Base-by-base conservation (phyloP, 2,797 vertebrate genomes). In the Poecilia wingei region DNA sequence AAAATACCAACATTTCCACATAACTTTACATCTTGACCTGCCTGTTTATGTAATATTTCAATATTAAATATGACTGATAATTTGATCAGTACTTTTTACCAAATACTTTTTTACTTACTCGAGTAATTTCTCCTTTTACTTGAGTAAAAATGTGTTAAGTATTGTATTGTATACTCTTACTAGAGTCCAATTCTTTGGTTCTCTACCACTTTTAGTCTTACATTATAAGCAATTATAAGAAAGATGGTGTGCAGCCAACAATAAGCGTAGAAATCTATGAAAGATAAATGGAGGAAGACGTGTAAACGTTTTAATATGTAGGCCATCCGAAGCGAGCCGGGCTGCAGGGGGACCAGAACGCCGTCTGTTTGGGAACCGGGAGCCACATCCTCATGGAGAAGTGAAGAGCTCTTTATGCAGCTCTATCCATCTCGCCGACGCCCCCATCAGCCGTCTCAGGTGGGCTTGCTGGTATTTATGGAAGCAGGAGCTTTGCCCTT, bases 351-450 rank as follows among this genome's bases (percentile, higher is more conserved):
- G 68, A 61, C n/a, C 71, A 49, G 47, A 49, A 6, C 16, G 46
- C 46, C 5, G 5, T 20, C 55, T 72, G 33, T 66, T 51, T 22
- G 49, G 49, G 47, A 47, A 77, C 71, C 55, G 1, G 89, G 91
- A 91, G 81, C 73, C 46, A 66, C 87, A 72, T 91, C 84, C 89
- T 89, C 78, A 51, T 86, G 91, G 87, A 82, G 86, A 91, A 90
- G 88, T 85, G 88, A 82, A 91, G 91, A 89, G 91, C 86, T 91
- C 91, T 93, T 92, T 91, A 90, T 90, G 92, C 86, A 66, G 89
- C 84, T 89, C 90, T 31, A 94, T 93, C 91, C 86, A 91, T 93
- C 92, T 94, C 89, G 80, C 84, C 92, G 92, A 93, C 93, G 93
- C 85, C 87, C 81, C 75, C 83, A 88, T 82, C 88, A 55, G 82